Base-by-base conservation (phyloP, 2,113 vertebrate species). In the Leptobrachium leishanense region DNA sequence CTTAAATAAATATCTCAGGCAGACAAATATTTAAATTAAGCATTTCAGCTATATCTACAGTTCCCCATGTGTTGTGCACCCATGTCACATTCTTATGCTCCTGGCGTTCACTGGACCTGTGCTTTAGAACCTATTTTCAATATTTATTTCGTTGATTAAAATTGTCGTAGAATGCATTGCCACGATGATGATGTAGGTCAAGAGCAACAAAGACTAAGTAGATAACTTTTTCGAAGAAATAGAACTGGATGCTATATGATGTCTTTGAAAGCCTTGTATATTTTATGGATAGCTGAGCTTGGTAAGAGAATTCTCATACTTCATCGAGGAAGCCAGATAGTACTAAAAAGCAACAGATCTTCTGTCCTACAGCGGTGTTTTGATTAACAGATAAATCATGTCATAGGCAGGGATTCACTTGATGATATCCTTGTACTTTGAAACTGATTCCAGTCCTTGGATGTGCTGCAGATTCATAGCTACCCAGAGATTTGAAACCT, bases 381-480 rank as follows among this genome's bases (percentile, higher is more conserved):
- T 74, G 82, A 83, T 77, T 84, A 74, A 82, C 53, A 46, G 67
- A 84, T 73, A 72, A 72, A 64, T 76, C 82, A 79, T 41, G 10
- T 39, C 70, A 55, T 84, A 63, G 79, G 81, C 76, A 77, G 39
- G 69, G 20, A 81, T 68, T 85, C 39, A 77, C 0, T 77, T 71
- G 77, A 46, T 76, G 55, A 71, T 77, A 63, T 43, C 63, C n/a
- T 81, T 59, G 62, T 72, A 39, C 72, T 86, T 77, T 74, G 57
- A 84, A 85, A 68, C 6, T 80, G 8, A 81, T 77, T 10, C 54
- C 43, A 80, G 76, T 82, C 31, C 67, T 73, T 86, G 76, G n/a
- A 80, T 83, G 10, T 74, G 77, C 80, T 59, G 68, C 31, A 84
- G 76, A 78, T 85, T 85, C 74, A 40, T 6, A 53, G 44, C 1